Base-by-base conservation (phyloP, 2,113 vertebrate species). In the Epinephelus lanceolatus region DNA sequence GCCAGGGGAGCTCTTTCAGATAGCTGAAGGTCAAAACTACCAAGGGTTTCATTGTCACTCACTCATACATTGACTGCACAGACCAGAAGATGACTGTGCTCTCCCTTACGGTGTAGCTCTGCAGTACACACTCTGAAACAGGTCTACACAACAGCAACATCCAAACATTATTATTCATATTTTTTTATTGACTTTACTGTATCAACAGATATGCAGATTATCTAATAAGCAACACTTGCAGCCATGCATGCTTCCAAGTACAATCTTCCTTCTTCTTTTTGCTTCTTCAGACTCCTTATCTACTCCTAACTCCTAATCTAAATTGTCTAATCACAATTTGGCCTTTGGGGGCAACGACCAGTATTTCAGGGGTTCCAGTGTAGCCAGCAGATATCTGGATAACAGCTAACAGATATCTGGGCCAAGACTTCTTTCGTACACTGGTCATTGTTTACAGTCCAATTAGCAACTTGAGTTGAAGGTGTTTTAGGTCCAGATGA, bases 21-120 rank as follows among this genome's bases (percentile, higher is more conserved):
- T 77, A 81, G 63, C 75, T 88, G 88, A 92, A 91, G 89, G 91
- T 93, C 92, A 92, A 80, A 83, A 74, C 70, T 23, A 79, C 65
- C 72, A 81, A 81, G 76, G 76, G 77, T 84, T 87, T 89, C 85
- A 81, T 91, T 88, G 68, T 81, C 71, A 83, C 59, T 90, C 81
- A 55, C 55, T 81, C 61, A 74, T 47, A 19, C 42, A 19, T 52
- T 21, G 5, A 74, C 62, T 45, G 18, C 42, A 47, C 56, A 59
- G 74, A 69, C 60, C 71, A 55, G 66, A 49, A 51, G 59, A 76
- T 65, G 72, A 62, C 55, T 62, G 47, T 45, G 56, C 68, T 56
- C 23, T 19, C 61, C 71, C 59, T 57, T 33, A 56, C 49, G n/a
- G 18, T 25, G 45, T 56, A 10, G 21, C 62, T 14, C 17, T 55